Evolutionary conservation across 1,140 invertebrate species (phyloP).

Genomic region (Pseudomyrmex cubaensis): DNA sequence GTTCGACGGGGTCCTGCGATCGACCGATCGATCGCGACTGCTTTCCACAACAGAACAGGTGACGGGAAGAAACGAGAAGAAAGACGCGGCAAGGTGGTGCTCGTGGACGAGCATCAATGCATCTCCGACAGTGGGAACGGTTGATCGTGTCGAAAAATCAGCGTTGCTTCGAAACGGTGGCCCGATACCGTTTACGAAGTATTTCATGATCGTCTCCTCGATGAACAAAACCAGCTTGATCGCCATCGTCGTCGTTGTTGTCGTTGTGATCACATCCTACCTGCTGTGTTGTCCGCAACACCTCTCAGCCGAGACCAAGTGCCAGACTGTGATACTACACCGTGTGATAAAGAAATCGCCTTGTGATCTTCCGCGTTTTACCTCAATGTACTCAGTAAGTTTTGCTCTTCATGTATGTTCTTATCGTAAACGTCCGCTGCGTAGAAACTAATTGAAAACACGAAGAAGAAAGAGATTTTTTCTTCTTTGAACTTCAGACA

Average conservation of each 20-base stretch:
- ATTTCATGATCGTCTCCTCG: conserved; percentile 16
- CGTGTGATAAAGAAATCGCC: conserved; percentile 67
- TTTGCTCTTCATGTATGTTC: neutral
- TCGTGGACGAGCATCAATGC: conserved; percentile 30
- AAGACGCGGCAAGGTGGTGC: neutral
- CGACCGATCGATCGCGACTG: conserved; percentile 1
- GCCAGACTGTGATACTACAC: conserved; percentile 72
- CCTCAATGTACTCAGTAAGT: conserved; percentile 59
- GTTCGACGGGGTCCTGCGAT: neutral
- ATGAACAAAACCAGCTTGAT: conserved; percentile 7
- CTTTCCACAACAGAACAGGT: conserved; percentile 1
- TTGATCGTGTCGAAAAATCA: conserved; percentile 67
- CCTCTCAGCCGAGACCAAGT: conserved; percentile 43
- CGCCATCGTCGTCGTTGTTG: conserved; percentile 16
- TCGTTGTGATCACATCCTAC: conserved; percentile 23
- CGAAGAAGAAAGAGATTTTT: neutral
- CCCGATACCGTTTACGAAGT: conserved; percentile 29
- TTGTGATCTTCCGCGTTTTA: conserved; percentile 56
- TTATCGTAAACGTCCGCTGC: conserved; percentile 12
- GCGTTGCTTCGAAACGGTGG: conserved; percentile 55
- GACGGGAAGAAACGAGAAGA: conserved; percentile 1
- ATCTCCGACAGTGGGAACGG: conserved; percentile 59
- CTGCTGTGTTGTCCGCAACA: conserved; percentile 10
- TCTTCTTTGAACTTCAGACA: too few species aligned
- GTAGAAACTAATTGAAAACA: conserved; percentile 18